Base-by-base conservation (phyloP, 1,140 invertebrate genomes). In the Drosophila ambigua region DNA sequence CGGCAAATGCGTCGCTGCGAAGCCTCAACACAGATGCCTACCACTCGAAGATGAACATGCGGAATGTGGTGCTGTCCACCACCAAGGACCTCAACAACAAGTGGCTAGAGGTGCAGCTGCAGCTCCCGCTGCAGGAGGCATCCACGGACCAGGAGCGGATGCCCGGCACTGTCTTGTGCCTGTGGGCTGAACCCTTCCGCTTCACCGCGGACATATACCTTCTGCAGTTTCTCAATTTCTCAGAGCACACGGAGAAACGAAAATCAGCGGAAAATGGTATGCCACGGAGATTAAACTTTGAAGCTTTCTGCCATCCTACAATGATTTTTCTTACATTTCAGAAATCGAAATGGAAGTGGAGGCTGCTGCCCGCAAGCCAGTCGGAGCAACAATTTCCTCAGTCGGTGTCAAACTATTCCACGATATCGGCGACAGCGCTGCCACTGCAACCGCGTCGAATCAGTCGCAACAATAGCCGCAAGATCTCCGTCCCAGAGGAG, bases 151-250 rank as follows among this genome's bases (percentile, higher is more conserved):
- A 7, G 11, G 58, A 48, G 0, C 7, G 31, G 7, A 48, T 13
- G 4, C 75, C 75, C 0, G 75, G 55, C 1, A 84, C 80, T 4
- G 85, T 79, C 0, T 9, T 81, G 1, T 82, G 79, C 6, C 26
- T 90, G 0, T 91, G 90, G 90, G 9, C 91, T n/a, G 90, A 91
- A 49, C 72, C 64, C 0, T 87, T 75, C 23, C 52, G 77, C 13
- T 6, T 91, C 5, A 82, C 67, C 5, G 44, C 72, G 0, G 89
- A 91, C 20, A 59, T 74, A 0, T 77, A 80, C 66, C 23, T 91
- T 11, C 28, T 91, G n/a, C 90, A 91, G 28, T 91, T 90, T 39
- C 72, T 91, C 0, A 72, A 82, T 26, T 90, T 55, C 51, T 46
- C 28, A 5, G 49, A 63, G 11, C 45, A 58, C 3, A 41, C 26